These are phyloP conservation scores for Heliconius melpomene DNA, from an alignment of 1,140 invertebrate species.

Conservation along the genomic window DNA sequence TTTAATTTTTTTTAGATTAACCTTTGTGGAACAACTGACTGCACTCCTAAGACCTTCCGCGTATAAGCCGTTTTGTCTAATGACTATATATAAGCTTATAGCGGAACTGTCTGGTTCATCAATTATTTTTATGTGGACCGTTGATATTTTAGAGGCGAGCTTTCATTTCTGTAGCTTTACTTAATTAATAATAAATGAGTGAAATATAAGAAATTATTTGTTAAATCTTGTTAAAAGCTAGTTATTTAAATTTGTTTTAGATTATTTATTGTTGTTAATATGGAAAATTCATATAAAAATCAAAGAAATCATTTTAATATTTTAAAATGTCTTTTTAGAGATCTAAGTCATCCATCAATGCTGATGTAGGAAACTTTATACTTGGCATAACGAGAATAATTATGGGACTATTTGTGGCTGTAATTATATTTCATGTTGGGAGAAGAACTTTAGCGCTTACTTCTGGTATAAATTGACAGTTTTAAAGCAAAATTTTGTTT, in stretches of 20 bases:
- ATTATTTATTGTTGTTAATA: neutral
- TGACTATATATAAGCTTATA: constrained; percentile 45
- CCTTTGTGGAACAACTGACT: constrained; percentile 38
- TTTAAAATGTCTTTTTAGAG: constrained; percentile 27
- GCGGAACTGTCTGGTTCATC: constrained; percentile 45
- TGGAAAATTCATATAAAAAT: neutral
- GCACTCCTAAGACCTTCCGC: constrained; percentile 40
- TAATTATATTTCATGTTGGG: constrained; percentile 48
- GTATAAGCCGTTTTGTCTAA: constrained; percentile 48
- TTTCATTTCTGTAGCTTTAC: neutral
- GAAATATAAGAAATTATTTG: no score
- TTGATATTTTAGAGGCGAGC: constrained; percentile 52
- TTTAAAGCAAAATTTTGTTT: no score
- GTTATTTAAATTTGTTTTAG: neutral
- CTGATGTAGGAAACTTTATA: constrained; percentile 45
- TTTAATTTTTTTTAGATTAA: constrained; percentile 44
- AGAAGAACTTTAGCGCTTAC: constrained; percentile 47
- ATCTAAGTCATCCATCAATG: constrained; percentile 47
- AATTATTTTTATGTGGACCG: constrained; percentile 49
- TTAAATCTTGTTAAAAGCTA: no score
- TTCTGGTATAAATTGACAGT: constrained; percentile 43
- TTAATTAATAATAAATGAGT: no score
- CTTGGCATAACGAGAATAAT: constrained; percentile 45
- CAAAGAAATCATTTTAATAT: neutral
- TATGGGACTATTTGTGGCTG: constrained; percentile 34